phyloP scores from a whole-genome alignment of 2,797 vertebrate species.

The Melanotaenia nigrans region DNA sequence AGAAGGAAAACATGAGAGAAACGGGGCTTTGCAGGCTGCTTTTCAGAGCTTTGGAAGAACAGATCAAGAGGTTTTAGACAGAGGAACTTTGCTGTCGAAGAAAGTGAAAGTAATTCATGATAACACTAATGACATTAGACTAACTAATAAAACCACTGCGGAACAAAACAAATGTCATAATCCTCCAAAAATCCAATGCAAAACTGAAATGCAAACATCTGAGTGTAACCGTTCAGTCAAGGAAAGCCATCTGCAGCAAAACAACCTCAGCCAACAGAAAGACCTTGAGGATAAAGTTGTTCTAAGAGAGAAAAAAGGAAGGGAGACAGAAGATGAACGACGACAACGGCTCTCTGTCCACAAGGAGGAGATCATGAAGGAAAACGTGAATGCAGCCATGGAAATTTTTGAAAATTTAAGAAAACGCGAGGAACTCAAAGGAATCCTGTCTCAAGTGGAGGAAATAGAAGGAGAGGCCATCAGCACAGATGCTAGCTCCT shows the following conservation, averaged over 20 bases:
- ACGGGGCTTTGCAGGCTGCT: constrained; percentile 56
- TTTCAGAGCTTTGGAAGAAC: constrained; percentile 67
- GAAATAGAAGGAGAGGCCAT: constrained; percentile 86
- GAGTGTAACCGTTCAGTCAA: constrained; percentile 15
- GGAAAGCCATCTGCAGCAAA: constrained; percentile 19
- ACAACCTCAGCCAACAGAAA: constrained; percentile 18
- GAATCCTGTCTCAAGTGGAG: constrained; percentile 84
- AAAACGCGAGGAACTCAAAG: constrained; percentile 87
- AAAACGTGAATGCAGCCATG: constrained; percentile 83
- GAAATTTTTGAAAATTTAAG: constrained; percentile 87
- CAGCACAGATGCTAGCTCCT: constrained; percentile 76
- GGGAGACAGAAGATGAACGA: constrained; percentile 83
- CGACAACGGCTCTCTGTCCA: constrained; percentile 87
- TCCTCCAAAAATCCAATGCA: constrained; percentile 10
- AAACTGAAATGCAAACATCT: constrained; percentile 21
- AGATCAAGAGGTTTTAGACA: constrained; percentile 48
- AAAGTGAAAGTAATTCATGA: constrained; percentile 59
- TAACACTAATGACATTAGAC: constrained; percentile 26
- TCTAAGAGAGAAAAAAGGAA: constrained; percentile 76
- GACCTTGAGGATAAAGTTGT: constrained; percentile 71
- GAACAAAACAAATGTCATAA: constrained; percentile 30
- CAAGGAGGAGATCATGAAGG: constrained; percentile 89
- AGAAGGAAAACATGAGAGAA: constrained; percentile 61
- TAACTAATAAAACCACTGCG: constrained; percentile 21
- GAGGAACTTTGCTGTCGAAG: constrained; percentile 55